A percentile compares a stretch with the other conserved stretches of the same genome.
Evolutionary conservation across 2,888 invertebrate species (phyloP).

Genomic region (Pyralis farinalis): DNA sequence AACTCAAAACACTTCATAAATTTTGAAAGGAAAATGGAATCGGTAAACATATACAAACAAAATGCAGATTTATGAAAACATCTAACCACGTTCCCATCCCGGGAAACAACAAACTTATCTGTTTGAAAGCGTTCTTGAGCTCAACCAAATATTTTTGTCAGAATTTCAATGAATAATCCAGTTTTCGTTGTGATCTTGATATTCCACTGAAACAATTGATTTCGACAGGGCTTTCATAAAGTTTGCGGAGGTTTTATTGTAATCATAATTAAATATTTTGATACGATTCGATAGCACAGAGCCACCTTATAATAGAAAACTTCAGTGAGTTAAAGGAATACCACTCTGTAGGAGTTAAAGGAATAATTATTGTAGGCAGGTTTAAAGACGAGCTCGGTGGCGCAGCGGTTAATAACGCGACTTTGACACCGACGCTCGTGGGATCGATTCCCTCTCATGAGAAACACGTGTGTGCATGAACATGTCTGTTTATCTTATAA

Average conservation of each 20-base stretch:
- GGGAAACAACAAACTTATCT: constrained; percentile 1
- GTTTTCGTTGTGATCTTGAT: neutral
- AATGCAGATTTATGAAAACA: neutral
- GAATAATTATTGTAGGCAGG: too few species aligned
- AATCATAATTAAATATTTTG: neutral
- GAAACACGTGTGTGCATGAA: too few species aligned
- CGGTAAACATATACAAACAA: neutral
- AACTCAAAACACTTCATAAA: neutral
- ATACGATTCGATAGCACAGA: neutral
- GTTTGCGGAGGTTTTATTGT: neutral
- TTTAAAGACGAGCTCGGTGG: too few species aligned
- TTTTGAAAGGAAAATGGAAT: neutral
- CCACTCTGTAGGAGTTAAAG: too few species aligned
- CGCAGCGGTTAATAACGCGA: too few species aligned
- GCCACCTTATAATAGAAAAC: too few species aligned
- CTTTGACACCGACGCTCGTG: too few species aligned
- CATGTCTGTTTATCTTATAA: too few species aligned
- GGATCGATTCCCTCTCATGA: too few species aligned
- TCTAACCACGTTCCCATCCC: neutral
- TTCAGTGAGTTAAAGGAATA: too few species aligned
- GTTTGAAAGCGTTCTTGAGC: constrained; percentile 3
- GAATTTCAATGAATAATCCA: neutral
- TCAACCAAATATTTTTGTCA: neutral
- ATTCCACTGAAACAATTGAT: neutral
- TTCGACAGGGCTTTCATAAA: neutral